A percentile compares a stretch with the other conserved stretches of the same genome.
Evolutionary conservation across 2,888 invertebrate genomes (phyloP).

Genomic region (Shargacucullia verbasci): DNA sequence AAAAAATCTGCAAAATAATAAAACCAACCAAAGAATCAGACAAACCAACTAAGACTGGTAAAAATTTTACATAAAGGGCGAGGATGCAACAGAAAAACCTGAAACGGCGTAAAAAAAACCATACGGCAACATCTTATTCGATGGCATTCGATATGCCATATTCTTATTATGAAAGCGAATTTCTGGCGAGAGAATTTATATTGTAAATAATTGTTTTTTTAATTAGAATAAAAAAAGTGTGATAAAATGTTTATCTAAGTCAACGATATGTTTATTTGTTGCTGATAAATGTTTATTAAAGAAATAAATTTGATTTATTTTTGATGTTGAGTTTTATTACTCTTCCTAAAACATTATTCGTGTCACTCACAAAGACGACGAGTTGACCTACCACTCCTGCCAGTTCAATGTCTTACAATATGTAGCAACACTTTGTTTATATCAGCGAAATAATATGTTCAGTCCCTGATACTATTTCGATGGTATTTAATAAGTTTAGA

Average conservation of each 20-base stretch:
- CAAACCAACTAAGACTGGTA: background rate
- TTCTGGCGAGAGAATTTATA: conserved; percentile 6
- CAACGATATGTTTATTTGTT: conserved; percentile 28
- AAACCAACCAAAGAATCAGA: background rate
- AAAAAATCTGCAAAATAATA: background rate
- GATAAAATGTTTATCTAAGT: conserved; percentile 46
- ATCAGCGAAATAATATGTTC: too few species aligned
- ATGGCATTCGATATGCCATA: too few species aligned
- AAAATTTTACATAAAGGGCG: background rate
- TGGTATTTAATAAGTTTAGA: too few species aligned
- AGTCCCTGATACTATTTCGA: too few species aligned
- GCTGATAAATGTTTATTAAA: conserved; percentile 30
- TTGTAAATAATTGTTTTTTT: conserved; percentile 1
- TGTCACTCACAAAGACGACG: too few species aligned
- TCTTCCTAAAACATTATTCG: background rate
- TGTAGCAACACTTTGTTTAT: too few species aligned
- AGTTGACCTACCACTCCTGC: too few species aligned
- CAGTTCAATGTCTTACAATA: too few species aligned
- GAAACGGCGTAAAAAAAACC: conserved; percentile 1
- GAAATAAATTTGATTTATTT: conserved; percentile 32
- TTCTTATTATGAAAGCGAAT: background rate
- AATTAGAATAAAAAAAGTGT: conserved; percentile 24
- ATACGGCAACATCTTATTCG: too few species aligned
- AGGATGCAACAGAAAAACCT: background rate
- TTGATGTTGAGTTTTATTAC: conserved; percentile 8